These are phyloP conservation scores for Pachycephala philippinensis DNA, from an alignment of 2,113 vertebrate genomes.

Conservation along the genomic window DNA sequence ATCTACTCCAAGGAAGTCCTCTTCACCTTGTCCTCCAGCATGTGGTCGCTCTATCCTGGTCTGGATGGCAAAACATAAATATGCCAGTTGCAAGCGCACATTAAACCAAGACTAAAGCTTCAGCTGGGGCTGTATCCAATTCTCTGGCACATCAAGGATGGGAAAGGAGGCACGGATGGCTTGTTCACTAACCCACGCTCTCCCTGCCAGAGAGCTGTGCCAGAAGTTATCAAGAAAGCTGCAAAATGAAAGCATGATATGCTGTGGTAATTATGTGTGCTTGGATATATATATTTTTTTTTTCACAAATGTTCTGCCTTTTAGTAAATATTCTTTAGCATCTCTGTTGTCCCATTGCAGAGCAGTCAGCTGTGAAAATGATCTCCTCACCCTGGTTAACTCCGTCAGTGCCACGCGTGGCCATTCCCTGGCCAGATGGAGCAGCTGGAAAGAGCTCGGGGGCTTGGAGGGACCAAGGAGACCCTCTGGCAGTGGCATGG, in stretches of 20 bases:
- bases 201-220: slow-evolving; percentile 48
- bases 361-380: neutral
- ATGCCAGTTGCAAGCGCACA: neutral
- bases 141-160: slow-evolving; percentile 14
- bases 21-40: neutral
- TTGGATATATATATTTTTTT: neutral
- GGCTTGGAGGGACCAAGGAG: neutral
- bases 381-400: neutral
- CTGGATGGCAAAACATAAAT: neutral
- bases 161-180: neutral
- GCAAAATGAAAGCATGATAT: slow-evolving; percentile 26
- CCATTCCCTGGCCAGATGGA: neutral
- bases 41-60: neutral
- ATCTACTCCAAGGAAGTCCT: neutral
- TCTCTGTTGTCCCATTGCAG: neutral
- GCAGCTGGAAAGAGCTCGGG: neutral
- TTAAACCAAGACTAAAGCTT: slow-evolving; percentile 17
- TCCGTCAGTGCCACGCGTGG: neutral
- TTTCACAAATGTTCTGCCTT: slow-evolving; percentile 7
- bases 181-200: slow-evolving; percentile 11
- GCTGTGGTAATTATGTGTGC: slow-evolving; percentile 38
- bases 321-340: slow-evolving; percentile 33
- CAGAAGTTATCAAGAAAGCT: slow-evolving; percentile 54
- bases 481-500: neutral
- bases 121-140: neutral